A percentile compares a stretch with the other conserved stretches of the same genome.
phyloP scores from a whole-genome alignment of 2,113 vertebrate species.

The Mystacornis crossleyi region DNA sequence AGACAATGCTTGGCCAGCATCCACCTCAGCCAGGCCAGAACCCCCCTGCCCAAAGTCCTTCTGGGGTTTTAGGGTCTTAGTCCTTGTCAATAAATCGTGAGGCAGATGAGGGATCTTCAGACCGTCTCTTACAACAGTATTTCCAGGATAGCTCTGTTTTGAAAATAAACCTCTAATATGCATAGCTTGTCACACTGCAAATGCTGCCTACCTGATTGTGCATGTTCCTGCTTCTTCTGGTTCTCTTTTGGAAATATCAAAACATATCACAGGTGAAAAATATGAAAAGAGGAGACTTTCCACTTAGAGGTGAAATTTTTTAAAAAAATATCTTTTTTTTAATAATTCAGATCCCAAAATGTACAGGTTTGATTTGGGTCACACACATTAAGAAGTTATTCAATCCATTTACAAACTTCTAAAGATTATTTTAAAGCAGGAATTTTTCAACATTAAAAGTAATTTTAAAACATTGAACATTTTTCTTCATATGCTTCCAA shows the following conservation, averaged over 20 bases:
- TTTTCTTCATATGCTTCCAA: not conserved
- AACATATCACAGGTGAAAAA: not conserved
- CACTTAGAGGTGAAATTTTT: not conserved
- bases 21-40: no score
- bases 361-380: not conserved
- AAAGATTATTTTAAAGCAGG: not conserved
- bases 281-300: not conserved
- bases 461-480: not conserved
- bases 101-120: no score
- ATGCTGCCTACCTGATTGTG: not conserved
- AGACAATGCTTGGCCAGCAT: no score
- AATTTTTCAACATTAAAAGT: not conserved
- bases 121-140: no score
- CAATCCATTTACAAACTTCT: not conserved
- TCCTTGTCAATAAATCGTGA: no score
- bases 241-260: not conserved
- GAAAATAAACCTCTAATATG: not conserved
- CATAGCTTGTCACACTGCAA: not conserved
- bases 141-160: not conserved
- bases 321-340: not conserved
- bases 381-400: not conserved
- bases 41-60: no score
- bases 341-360: not conserved
- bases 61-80: no score
- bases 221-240: not conserved